A percentile compares a stretch with the other conserved stretches of the same genome.
These are phyloP conservation scores for Gobiocypris rarus DNA, from an alignment of 2,113 vertebrate genomes.

Conservation along the genomic window DNA sequence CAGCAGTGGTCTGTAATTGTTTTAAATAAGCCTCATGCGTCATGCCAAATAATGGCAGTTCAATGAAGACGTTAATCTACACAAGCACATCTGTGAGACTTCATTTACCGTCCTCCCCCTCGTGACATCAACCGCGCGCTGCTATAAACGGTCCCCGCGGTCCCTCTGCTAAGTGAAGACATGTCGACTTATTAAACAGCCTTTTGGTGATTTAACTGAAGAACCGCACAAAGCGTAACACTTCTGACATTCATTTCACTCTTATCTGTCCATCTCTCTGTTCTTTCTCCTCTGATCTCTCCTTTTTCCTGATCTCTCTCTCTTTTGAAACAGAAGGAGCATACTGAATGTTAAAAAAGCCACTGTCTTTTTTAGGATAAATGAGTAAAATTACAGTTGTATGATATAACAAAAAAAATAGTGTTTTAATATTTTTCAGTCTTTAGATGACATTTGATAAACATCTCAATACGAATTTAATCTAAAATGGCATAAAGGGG, in stretches of 20 bases:
- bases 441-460: neutral
- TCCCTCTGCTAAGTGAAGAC: slow-evolving; percentile 25
- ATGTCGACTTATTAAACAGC: slow-evolving; percentile 34
- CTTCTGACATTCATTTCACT: slow-evolving; percentile 18
- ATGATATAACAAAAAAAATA: neutral
- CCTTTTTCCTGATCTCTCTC: neutral
- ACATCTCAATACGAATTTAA: neutral
- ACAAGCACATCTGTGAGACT: slow-evolving; percentile 75
- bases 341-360: neutral
- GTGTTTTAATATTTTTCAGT: neutral
- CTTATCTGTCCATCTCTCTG: slow-evolving; percentile 5
- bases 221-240: slow-evolving; percentile 9
- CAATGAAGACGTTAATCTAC: slow-evolving; percentile 76
- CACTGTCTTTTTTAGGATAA: neutral
- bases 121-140: slow-evolving; percentile 49
- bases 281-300: neutral
- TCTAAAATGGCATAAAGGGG: neutral
- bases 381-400: neutral
- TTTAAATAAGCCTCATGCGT: slow-evolving; percentile 76
- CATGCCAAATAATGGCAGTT: slow-evolving; percentile 69
- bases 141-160: slow-evolving; percentile 54
- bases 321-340: neutral
- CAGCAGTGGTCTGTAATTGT: slow-evolving; percentile 73
- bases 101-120: slow-evolving; percentile 67
- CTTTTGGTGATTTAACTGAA: slow-evolving; percentile 12